Evolutionary conservation across 2,113 vertebrate species (phyloP), one percentile per base, ranked within the genome.

Genomic region (Chlorocebus sabaeus): DNA sequence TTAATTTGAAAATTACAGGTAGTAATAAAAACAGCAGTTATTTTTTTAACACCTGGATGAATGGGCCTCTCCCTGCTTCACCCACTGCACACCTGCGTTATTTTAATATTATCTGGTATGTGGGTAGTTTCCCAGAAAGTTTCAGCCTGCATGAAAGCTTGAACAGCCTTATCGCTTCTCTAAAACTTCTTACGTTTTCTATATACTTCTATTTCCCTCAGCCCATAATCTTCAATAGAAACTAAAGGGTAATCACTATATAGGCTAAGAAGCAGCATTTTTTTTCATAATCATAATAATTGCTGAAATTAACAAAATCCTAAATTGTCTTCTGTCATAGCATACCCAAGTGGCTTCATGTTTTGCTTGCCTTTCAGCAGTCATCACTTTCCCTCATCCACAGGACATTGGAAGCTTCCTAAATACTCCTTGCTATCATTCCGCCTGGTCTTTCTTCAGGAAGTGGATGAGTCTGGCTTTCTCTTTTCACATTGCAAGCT

Each of bases 1-100:
- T 90, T 97, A 22, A 96, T 98, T 91, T 93, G 76, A 97, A 96
- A 96, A 95, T 38, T 85, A 50, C 45, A 96, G 76, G 76, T 94
- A 76, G 50, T 84, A 67, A 95, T 70, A 94, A 89, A 95, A 97
- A 89, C 70, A 90, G n/a, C 32, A 80, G n/a, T 76, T 55, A 17
- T 79, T 92, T 79, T 78, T 52, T 93, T 87, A 93, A 87, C 27
- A 45, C 20, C 22, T 76, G 52, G 35, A 61, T 96, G 73, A 92
- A 83, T 30, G 55, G 64, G 67, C 83, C 38, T 68, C 67, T 79
- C 73, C 94, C 32, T 25, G 32, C 5, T 43, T 79, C 38, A n/a
- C 17, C 86, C 25, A 52, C 82, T 76, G 61, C 40, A 92, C 64
- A 81, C 84, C 90, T 93, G 72, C 57, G 32, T 82, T 70, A 13